Base-by-base conservation (phyloP, 2,888 invertebrate genomes). In the Seira sanloemensis region DNA sequence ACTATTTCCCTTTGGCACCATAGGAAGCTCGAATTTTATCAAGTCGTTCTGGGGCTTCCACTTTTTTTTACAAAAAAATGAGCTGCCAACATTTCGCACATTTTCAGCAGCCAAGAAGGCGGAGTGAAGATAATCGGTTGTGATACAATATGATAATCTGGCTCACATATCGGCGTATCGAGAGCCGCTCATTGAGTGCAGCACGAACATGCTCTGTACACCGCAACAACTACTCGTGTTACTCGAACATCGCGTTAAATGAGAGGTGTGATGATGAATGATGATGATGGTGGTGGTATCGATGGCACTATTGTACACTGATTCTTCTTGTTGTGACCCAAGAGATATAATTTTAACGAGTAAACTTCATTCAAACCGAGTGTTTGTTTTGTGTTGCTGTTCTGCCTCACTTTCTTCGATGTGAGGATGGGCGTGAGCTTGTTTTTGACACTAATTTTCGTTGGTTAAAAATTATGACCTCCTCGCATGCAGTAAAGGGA, bases 401-500 rank as follows among this genome's bases (percentile, higher is more conserved):
- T 37, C n/a, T n/a, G n/a, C 12, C 4, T 37, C 4, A 37, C 5
- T 37, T 37, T 37, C 12, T 4, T 37, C 37, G 37, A 37, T 37
- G 37, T 37, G 37, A 37, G 4, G 37, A 37, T 78, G 78, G 78
- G 78, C 78, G 78, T 78, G 26, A 72, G 72, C 78, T 50, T 16
- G 65, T 73, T 78, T 37, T 78, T 78, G 72, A 72, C 78, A 72
- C 78, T 78, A 78, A 78, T 78, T 78, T 72, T 66, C 65, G 72
- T 23, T 50, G 37, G 37, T 37, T 37, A 37, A 37, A 78, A 73
- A 78, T 78, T 78, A 72, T 67, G 73, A 78, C 78, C 78, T 78
- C 78, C 37, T 37, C 37, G 12, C 37, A 37, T 12, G 12, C 37
- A 7, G 37, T 12, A 37, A 7, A 37, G 12, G 37, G 5, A 37